Conservation (phyloP, 2,113 vertebrate species). For the Leptodactylus fuscus region DNA sequence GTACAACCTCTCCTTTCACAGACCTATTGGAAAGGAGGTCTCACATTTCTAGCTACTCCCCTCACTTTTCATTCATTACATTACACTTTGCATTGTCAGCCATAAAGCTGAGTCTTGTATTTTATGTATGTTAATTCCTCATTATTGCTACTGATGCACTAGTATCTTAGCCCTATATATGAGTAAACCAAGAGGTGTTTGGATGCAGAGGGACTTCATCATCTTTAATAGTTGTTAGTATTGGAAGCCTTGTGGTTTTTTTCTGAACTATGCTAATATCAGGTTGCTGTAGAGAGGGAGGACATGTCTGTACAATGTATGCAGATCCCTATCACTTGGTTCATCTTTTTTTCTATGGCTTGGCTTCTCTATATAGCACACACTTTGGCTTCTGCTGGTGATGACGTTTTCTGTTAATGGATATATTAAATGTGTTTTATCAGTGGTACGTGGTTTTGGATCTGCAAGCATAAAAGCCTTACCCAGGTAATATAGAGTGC, state of each 20-base stretch:
- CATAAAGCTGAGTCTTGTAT: background rate
- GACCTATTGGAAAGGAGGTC: background rate
- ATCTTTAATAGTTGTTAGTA: background rate
- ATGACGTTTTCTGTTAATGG: conserved; percentile 18
- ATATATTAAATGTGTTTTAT: conserved; percentile 41
- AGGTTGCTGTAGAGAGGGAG: background rate
- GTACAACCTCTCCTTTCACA: background rate
- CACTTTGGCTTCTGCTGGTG: conserved; percentile 41
- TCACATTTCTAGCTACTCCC: background rate
- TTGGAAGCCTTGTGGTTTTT: background rate
- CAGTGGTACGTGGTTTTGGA: conserved; percentile 31
- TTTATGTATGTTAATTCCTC: background rate
- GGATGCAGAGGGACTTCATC: background rate
- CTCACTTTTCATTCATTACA: conserved; percentile 14
- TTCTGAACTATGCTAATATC: background rate
- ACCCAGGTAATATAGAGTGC: background rate
- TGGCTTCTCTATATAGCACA: conserved; percentile 45
- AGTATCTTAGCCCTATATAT: background rate
- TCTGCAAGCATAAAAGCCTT: conserved; percentile 25
- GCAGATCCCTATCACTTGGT: background rate
- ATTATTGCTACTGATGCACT: background rate
- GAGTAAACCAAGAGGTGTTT: background rate
- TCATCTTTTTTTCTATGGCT: conserved; percentile 12
- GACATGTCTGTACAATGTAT: background rate
- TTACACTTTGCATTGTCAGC: background rate